A percentile compares a stretch with the other conserved stretches of the same genome.
Evolutionary conservation across 2,888 invertebrate species (phyloP).

Genomic region (Pammene aurita): DNA sequence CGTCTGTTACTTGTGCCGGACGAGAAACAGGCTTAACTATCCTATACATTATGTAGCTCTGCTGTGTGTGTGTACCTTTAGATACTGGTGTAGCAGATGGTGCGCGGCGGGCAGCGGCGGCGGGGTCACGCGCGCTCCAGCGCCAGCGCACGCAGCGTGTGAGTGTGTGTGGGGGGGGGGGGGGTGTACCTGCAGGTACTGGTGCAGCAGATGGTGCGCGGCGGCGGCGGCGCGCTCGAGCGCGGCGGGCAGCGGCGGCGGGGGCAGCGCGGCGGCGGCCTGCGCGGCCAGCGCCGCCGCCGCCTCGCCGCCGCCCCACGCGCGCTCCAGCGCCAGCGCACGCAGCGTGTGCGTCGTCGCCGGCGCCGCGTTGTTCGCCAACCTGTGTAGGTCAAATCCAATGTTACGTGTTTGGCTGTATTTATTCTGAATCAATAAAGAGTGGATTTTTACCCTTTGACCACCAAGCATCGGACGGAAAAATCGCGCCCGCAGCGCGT

Average conservation of each 20-base stretch:
- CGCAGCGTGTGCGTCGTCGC: conserved; percentile 64
- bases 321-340: conserved; percentile 74
- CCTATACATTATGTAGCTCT: no score
- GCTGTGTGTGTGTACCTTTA: no score
- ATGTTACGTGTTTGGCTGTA: not conserved
- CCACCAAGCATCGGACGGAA: no score
- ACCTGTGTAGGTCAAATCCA: no score
- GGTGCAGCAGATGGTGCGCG: conserved; percentile 75
- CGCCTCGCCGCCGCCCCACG: conserved; percentile 77
- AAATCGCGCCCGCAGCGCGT: no score
- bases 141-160: conserved; percentile 72
- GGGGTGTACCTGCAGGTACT: conserved; percentile 67
- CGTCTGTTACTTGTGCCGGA: no score
- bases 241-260: conserved; percentile 72
- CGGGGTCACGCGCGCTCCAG: conserved; percentile 74
- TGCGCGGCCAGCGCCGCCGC: conserved; percentile 72
- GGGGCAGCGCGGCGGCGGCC: conserved; percentile 75
- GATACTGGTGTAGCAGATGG: conserved; percentile 76
- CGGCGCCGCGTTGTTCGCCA: conserved; percentile 61
- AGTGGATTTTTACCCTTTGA: no score
- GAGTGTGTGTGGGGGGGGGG: conserved; percentile 47
- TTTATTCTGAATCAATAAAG: no score
- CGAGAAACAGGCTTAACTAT: no score
- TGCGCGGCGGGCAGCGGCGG: conserved; percentile 75
- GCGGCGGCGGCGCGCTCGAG: conserved; percentile 73